These are phyloP conservation scores for Heliconius hortense DNA, from an alignment of 2,888 invertebrate genomes.

Conservation along the genomic window DNA sequence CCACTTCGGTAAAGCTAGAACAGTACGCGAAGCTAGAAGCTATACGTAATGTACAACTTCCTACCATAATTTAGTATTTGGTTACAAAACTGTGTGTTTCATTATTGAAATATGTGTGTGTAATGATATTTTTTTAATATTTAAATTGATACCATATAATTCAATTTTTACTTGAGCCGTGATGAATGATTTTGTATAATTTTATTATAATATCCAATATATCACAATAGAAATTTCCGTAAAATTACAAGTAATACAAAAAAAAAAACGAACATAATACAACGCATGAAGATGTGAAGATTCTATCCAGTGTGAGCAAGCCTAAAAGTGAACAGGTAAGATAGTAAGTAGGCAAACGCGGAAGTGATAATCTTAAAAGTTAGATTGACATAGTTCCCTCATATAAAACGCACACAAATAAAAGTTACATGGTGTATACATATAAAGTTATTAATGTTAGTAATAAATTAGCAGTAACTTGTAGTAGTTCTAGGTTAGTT, in stretches of 20 bases:
- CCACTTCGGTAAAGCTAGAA: conserved; percentile 53
- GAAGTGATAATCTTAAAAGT: conserved; percentile 80
- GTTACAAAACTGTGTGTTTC: background rate
- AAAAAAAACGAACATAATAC: background rate
- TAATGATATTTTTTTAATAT: background rate
- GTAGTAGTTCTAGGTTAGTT: background rate
- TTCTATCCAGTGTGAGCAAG: conserved; percentile 43
- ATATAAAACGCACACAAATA: conserved; percentile 68
- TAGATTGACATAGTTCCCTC: conserved; percentile 78
- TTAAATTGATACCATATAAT: background rate
- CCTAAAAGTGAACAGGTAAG: conserved; percentile 61
- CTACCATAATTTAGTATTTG: conserved; percentile 25
- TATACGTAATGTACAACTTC: conserved; percentile 15
- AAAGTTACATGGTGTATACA: conserved; percentile 58
- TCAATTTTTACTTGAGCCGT: too few species aligned
- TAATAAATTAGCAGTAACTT: conserved; percentile 13
- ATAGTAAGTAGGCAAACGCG: conserved; percentile 64
- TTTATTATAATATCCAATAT: background rate
- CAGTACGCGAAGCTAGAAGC: conserved; percentile 37
- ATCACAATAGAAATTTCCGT: background rate
- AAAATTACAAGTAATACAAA: background rate
- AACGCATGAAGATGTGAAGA: conserved; percentile 15
- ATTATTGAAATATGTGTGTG: background rate
- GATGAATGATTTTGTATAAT: background rate
- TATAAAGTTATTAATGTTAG: conserved; percentile 52